These are phyloP conservation scores for Avahi laniger DNA, from an alignment of 2,797 vertebrate species.

Conservation along the genomic window DNA sequence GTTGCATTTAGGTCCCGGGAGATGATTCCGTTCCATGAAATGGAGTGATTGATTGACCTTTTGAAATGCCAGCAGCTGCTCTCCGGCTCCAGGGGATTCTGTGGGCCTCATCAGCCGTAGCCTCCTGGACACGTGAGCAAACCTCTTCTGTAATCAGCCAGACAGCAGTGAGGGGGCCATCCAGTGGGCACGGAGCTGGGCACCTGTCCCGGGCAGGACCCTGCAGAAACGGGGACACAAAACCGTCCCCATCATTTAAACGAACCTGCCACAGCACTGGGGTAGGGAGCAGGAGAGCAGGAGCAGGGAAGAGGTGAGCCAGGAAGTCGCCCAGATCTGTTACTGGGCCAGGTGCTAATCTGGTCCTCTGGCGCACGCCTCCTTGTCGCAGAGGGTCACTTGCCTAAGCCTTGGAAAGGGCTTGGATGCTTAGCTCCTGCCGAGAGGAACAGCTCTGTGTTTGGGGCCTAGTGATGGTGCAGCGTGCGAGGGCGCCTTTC, in stretches of 20 bases:
- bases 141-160: constrained; percentile 28
- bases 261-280: not conserved
- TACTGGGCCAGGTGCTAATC: not conserved
- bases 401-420: not conserved
- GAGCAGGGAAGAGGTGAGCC: not conserved
- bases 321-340: not conserved
- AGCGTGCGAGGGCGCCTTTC: accelerated
- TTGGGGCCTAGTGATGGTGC: not conserved
- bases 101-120: not conserved
- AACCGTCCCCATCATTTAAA: not conserved
- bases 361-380: not conserved
- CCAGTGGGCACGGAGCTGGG: not conserved
- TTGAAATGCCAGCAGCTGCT: constrained; percentile 76
- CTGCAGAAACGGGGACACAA: not conserved
- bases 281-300: not conserved
- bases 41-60: constrained; percentile 73
- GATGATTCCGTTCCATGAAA: constrained; percentile 65
- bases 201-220: not conserved
- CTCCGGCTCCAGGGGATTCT: constrained; percentile 40
- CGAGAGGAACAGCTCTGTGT: not conserved
- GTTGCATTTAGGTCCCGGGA: constrained; percentile 67
- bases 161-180: not conserved
- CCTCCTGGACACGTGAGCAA: constrained; percentile 41
- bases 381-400: not conserved
- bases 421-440: not conserved